These are phyloP conservation scores for Eudyptes chrysolophus DNA, from an alignment of 2,113 vertebrate species.

Conservation along the genomic window DNA sequence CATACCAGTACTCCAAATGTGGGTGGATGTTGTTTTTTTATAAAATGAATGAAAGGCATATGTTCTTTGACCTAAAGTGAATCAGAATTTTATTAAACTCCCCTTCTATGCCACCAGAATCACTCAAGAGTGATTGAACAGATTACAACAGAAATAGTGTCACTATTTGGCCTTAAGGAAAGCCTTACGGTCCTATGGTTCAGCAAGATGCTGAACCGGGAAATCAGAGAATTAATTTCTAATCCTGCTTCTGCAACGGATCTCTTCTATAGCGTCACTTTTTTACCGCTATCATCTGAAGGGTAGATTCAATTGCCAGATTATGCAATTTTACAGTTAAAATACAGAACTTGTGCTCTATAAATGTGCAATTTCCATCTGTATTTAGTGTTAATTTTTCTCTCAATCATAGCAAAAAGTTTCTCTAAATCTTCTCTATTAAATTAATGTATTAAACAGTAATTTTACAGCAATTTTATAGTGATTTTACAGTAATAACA, in stretches of 20 bases:
- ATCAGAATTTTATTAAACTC: background rate
- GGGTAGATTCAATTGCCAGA: background rate
- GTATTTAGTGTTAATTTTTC: background rate
- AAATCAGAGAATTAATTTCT: background rate
- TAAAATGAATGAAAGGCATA: background rate
- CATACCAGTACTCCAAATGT: background rate
- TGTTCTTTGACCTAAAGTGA: background rate
- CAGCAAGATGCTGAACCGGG: background rate
- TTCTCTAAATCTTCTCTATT: background rate
- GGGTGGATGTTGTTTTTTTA: background rate
- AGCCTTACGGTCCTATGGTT: background rate
- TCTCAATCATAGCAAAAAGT: background rate
- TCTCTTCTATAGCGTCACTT: background rate
- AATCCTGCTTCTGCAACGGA: background rate
- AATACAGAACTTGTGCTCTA: background rate
- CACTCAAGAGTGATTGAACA: background rate
- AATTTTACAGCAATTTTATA: background rate
- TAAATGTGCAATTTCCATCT: background rate
- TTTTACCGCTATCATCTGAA: background rate
- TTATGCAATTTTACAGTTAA: background rate
- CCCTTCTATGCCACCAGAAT: background rate
- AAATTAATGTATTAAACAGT: background rate
- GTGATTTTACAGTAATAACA: background rate
- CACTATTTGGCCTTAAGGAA: background rate
- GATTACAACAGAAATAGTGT: background rate